Evolutionary conservation across 2,888 invertebrate genomes (phyloP).

Genomic region (Glyphotaelius pellucidus): DNA sequence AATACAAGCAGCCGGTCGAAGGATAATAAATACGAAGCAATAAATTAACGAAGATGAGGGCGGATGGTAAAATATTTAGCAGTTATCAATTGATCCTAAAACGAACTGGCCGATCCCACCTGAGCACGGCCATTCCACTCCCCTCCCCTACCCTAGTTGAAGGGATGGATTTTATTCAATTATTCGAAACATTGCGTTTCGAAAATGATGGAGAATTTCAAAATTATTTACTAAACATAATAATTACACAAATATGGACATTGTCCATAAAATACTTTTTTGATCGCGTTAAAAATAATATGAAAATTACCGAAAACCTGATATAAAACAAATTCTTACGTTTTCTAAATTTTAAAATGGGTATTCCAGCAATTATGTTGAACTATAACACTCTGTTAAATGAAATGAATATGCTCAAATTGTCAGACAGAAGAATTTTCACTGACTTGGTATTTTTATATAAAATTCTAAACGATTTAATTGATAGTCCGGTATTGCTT

Average conservation of each 20-base stretch:
- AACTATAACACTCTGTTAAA: no score
- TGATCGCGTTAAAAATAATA: background rate
- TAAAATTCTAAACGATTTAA: no score
- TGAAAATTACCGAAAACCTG: background rate
- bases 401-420: no score
- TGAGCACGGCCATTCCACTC: constrained; percentile 28
- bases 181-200: background rate
- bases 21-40: background rate
- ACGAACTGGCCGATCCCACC: constrained; percentile 17
- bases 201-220: background rate
- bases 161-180: background rate
- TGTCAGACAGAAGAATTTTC: no score
- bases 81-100: constrained; percentile 13
- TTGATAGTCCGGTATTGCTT: no score
- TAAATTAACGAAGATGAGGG: background rate
- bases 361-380: no score
- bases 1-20: background rate
- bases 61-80: background rate
- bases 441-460: no score
- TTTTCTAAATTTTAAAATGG: no score
- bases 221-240: background rate
- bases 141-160: background rate
- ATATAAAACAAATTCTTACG: no score
- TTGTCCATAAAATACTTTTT: background rate
- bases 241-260: background rate